A percentile compares a stretch with the other conserved stretches of the same genome.
phyloP scores from a whole-genome alignment of 2,888 invertebrate genomes.

The Apotomis turbidana region DNA sequence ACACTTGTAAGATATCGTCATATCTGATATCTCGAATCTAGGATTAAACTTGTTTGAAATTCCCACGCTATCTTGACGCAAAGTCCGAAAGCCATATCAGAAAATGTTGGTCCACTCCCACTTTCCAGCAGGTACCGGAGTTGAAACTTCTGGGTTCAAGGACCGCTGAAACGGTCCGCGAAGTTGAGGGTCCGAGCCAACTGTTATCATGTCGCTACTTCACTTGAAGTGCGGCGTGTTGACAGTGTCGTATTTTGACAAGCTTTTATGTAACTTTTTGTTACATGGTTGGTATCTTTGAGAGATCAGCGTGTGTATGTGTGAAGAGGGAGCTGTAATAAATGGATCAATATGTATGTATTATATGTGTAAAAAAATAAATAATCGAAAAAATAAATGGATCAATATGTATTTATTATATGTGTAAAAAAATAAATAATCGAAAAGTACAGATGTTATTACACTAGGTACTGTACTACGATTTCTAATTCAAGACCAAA shows the following conservation, averaged over 20 bases:
- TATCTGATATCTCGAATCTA: conserved; percentile 1
- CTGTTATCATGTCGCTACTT: conserved; percentile 42
- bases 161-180: conserved; percentile 63
- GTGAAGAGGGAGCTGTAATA: no score
- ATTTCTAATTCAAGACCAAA: no score
- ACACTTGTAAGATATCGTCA: conserved; percentile 3
- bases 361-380: no score
- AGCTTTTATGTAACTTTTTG: neutral
- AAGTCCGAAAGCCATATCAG: conserved; percentile 40
- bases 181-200: conserved; percentile 50
- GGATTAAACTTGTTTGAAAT: conserved; percentile 26
- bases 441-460: no score
- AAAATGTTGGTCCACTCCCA: conserved; percentile 59
- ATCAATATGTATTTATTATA: no score
- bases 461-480: no score
- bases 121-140: conserved; percentile 52
- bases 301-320: neutral
- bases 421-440: no score
- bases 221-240: conserved; percentile 30
- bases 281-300: neutral
- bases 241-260: conserved; percentile 15
- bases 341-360: no score
- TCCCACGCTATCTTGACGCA: conserved; percentile 6
- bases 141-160: conserved; percentile 71
- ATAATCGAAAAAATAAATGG: no score